Evolutionary conservation across 2,113 vertebrate genomes (phyloP).

Genomic region (Rhegmatorhina hoffmannsi): DNA sequence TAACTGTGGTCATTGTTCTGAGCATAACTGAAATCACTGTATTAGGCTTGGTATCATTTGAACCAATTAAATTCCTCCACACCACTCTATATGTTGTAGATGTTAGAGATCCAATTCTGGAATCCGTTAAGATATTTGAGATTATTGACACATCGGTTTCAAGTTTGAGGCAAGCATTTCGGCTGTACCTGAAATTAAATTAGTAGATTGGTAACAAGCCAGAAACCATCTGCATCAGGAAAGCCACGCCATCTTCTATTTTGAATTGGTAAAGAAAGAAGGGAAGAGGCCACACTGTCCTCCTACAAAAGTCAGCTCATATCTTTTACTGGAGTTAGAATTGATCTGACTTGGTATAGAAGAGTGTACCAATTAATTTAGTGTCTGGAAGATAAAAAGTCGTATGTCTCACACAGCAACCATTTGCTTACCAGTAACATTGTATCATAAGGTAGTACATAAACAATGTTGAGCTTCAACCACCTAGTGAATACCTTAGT

Average conservation of each 20-base stretch:
- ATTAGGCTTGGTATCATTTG: conserved; percentile 32
- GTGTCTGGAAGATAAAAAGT: neutral
- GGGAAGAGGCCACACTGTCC: neutral
- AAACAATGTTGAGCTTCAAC: neutral
- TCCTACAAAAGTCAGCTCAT: neutral
- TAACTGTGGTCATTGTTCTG: neutral
- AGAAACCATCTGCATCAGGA: neutral
- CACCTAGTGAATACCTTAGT: neutral
- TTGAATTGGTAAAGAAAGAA: neutral
- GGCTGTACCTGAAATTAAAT: neutral
- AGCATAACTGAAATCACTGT: neutral
- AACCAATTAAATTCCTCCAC: neutral
- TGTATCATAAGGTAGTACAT: neutral
- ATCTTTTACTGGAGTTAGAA: neutral
- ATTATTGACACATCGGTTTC: neutral
- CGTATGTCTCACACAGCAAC: neutral
- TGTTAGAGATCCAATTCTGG: neutral
- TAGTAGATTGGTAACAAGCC: neutral
- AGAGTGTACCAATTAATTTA: neutral
- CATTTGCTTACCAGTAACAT: neutral
- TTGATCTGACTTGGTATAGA: neutral
- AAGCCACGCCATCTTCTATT: neutral
- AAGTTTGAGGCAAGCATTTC: neutral
- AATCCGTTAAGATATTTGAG: neutral
- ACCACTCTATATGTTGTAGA: neutral